Base-by-base conservation (phyloP, 37 sponge, comb jelly and placozoan species). In the Chondrilla cf. caribensis region DNA sequence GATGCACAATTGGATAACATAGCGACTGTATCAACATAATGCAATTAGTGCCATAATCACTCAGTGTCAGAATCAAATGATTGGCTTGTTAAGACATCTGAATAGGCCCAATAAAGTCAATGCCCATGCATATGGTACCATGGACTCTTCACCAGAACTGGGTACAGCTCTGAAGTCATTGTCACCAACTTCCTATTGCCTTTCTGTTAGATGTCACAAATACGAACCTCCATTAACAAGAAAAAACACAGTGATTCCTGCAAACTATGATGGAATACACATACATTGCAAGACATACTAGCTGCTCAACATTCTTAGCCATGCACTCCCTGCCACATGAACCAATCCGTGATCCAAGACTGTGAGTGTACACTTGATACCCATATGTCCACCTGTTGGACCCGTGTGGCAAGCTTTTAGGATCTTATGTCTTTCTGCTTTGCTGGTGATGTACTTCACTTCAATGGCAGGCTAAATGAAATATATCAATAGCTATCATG, bases 301-400 rank as follows among this genome's bases (percentile, higher is more conserved):
- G 47, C 26, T 77, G 47, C 37, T 89, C 60, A 25, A 81, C 85
- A 86, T 85, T 82, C 3, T 76, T 84, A n/a, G n/a, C n/a, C n/a
- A n/a, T n/a, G 43, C 37, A 89, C 32, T 41, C 90, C 90, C 72
- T 54, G 67, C 84, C 89, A 88, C 73, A 80, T 86, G 77, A 86
- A 90, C 8, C 85, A 42, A 43, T 87, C 91, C 37, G 80, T 84
- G 4, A 90, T 87, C 21, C 87, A 22, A 36, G 31, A 59, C 19
- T n/a, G n/a, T n/a, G n/a, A 84, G 24, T 19, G 91, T 90, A 29
- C 38, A 42, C 66, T 87, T 83, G 29, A 66, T 44, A 40, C 84
- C 87, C 91, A 90, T 68, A 84, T 90, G 91, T 6, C 91, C 91
- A 73, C 84, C 70, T 44, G 91, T 90, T 38, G 87, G 87, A 79